Conservation (phyloP, 2,113 vertebrate genomes). For the Tretioscincus oriximinensis region DNA sequence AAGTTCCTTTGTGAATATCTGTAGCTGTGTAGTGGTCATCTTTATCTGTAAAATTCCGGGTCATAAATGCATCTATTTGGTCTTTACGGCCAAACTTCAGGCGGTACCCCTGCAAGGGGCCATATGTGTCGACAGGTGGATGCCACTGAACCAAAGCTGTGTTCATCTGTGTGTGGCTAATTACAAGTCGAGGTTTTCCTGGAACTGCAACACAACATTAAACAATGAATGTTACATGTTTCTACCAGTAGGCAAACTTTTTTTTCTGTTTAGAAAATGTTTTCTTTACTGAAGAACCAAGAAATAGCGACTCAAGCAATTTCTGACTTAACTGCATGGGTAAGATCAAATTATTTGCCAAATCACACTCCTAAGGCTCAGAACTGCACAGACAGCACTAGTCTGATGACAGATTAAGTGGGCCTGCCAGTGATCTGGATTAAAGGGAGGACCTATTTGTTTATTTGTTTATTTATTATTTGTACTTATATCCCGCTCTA, state of each 20-base stretch:
- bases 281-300: not conserved
- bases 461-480: too few species aligned
- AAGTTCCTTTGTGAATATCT: conserved; percentile 96
- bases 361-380: too few species aligned
- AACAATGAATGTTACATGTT: not conserved
- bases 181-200: conserved; percentile 93
- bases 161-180: conserved; percentile 97
- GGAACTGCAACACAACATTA: conserved; percentile 82
- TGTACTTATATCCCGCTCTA: too few species aligned
- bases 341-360: too few species aligned
- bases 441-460: too few species aligned
- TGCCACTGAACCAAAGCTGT: conserved; percentile 98
- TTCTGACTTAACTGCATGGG: too few species aligned
- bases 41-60: conserved; percentile 92
- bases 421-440: too few species aligned
- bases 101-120: conserved; percentile 91
- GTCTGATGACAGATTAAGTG: too few species aligned
- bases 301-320: too few species aligned
- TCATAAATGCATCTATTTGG: conserved; percentile 79
- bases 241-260: not conserved
- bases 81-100: conserved; percentile 96
- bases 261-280: not conserved
- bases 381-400: not conserved
- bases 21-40: conserved; percentile 97
- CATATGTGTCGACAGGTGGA: conserved; percentile 88